A percentile compares a stretch with the other conserved stretches of the same genome.
Evolutionary conservation across 2,888 invertebrate genomes (phyloP).

Genomic region (Capitulum mitella): DNA sequence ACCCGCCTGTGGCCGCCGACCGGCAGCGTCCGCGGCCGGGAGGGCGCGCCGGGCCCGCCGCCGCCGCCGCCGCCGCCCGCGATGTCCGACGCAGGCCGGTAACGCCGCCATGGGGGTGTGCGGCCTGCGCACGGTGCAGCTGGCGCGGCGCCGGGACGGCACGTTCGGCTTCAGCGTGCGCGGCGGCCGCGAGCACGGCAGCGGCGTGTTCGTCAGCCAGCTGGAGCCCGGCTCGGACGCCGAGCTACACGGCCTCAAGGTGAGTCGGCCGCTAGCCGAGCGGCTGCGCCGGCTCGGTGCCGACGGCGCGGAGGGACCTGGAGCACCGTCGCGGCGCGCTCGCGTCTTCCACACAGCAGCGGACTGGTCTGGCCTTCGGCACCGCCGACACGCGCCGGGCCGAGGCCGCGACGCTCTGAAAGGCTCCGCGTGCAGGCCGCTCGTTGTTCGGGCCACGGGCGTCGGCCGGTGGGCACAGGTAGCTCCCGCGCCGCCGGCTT

Average conservation of each 20-base stretch:
- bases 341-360: no score
- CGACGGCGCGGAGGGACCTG: no score
- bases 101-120: constrained; percentile 33
- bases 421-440: no score
- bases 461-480: no score
- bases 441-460: no score
- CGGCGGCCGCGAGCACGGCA: constrained; percentile 82
- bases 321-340: no score
- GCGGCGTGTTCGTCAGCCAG: constrained; percentile 84
- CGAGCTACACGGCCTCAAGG: constrained; percentile 66
- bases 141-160: constrained; percentile 37
- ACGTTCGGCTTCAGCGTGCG: constrained; percentile 74
- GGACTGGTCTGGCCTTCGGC: no score
- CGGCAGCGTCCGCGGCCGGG: neutral
- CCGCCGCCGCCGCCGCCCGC: constrained; percentile 26
- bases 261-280: constrained; percentile 22
- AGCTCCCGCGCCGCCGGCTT: no score
- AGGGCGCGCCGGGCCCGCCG: neutral
- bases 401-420: no score
- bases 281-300: no score
- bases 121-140: constrained; percentile 38
- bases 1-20: neutral
- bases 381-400: no score
- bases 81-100: no score
- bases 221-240: constrained; percentile 83